Evolutionary conservation across 2,113 vertebrate genomes (phyloP).

Genomic region (Toxotes chatareus): DNA sequence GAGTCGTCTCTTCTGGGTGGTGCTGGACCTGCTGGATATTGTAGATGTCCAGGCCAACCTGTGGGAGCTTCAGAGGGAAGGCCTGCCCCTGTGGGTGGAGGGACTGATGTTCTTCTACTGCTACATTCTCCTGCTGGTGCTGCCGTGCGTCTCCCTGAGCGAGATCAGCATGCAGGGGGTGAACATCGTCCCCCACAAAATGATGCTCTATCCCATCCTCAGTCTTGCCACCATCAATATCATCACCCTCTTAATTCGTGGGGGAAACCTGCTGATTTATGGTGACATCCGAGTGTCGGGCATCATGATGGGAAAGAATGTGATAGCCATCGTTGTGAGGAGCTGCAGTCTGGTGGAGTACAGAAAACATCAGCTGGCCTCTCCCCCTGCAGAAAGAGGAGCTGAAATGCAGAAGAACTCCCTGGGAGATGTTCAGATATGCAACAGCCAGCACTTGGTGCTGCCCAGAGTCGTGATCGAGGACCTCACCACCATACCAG

Average conservation of each 20-base stretch:
- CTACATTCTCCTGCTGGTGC: slow-evolving; percentile 79
- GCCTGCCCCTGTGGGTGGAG: slow-evolving; percentile 78
- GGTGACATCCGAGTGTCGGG: slow-evolving; percentile 65
- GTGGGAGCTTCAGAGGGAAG: slow-evolving; percentile 79
- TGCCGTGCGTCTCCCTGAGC: slow-evolving; percentile 78
- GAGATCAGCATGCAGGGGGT: slow-evolving; percentile 82
- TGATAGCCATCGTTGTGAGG: slow-evolving; percentile 75
- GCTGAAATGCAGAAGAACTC: slow-evolving; percentile 60
- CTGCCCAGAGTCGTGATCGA: slow-evolving; percentile 42
- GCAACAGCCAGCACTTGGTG: not conserved
- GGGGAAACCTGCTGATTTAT: slow-evolving; percentile 76
- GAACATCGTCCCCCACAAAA: slow-evolving; percentile 79
- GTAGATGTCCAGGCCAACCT: slow-evolving; percentile 80
- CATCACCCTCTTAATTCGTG: slow-evolving; percentile 74
- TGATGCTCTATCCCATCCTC: slow-evolving; percentile 81
- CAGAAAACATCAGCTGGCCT: slow-evolving; percentile 50
- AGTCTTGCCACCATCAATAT: slow-evolving; percentile 78
- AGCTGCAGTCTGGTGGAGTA: slow-evolving; percentile 77
- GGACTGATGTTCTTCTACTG: slow-evolving; percentile 82
- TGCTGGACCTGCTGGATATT: slow-evolving; percentile 76
- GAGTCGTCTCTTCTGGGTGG: slow-evolving; percentile 73
- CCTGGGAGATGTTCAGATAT: not conserved
- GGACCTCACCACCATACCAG: slow-evolving; percentile 42
- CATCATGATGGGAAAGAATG: slow-evolving; percentile 79
- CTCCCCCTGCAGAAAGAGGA: slow-evolving; percentile 19